These are phyloP conservation scores for Meiosimyza platycephala DNA, from an alignment of 2,888 invertebrate genomes.

Conservation along the genomic window DNA sequence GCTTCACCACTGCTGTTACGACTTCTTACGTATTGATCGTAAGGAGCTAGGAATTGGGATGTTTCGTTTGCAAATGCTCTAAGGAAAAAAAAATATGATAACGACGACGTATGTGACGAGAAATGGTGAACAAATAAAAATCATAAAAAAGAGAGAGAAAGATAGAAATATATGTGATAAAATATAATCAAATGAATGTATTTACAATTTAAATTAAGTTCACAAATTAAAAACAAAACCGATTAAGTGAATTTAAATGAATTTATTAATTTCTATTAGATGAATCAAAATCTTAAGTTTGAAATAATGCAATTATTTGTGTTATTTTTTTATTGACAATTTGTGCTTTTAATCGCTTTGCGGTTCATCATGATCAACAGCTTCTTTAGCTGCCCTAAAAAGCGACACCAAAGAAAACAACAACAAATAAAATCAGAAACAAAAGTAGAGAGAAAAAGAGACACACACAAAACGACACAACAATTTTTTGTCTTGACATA, in stretches of 20 bases:
- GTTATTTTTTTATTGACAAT: not conserved
- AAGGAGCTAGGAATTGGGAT: constrained; percentile 79
- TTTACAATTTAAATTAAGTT: constrained; percentile 6
- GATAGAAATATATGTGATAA: constrained; percentile 29
- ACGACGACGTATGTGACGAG: constrained; percentile 24
- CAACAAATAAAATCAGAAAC: constrained; percentile 42
- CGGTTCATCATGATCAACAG: constrained; percentile 45
- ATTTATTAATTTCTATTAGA: not conserved
- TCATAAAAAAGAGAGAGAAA: constrained; percentile 34
- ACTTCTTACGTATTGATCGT: constrained; percentile 75
- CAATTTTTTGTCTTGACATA: constrained; percentile 16
- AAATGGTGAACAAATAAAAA: constrained; percentile 31
- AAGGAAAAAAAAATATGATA: constrained; percentile 44
- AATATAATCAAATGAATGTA: not conserved
- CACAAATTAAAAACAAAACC: not conserved
- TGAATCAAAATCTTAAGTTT: not conserved
- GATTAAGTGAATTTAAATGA: not conserved
- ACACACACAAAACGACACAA: constrained; percentile 48
- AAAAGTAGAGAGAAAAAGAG: constrained; percentile 44
- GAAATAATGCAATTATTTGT: not conserved
- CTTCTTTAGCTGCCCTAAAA: constrained; percentile 38
- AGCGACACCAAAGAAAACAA: constrained; percentile 9
- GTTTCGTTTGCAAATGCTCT: constrained; percentile 81
- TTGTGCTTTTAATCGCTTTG: constrained; percentile 50
- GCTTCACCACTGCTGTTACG: constrained; percentile 50